These are phyloP conservation scores for Melanotaenia duboulayi DNA, from an alignment of 2,113 vertebrate genomes.

Conservation along the genomic window DNA sequence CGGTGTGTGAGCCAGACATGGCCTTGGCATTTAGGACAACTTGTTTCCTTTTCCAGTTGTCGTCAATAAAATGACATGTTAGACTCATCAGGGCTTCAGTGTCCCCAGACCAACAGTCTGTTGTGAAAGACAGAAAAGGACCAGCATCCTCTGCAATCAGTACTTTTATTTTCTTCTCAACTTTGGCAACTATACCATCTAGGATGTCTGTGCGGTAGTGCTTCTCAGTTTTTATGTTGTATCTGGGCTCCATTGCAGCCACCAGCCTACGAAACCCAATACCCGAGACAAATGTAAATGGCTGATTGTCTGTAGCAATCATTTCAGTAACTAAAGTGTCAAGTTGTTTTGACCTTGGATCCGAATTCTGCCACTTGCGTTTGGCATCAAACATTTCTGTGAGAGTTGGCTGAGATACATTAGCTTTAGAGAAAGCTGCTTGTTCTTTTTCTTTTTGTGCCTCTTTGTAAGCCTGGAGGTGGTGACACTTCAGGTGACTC, in stretches of 20 bases:
- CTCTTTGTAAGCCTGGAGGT: not conserved
- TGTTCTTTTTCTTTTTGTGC: not conserved
- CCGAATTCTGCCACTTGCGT: not conserved
- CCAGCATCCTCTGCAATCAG: not conserved
- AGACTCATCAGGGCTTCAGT: not conserved
- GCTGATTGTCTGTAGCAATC: constrained; percentile 1
- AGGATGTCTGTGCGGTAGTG: not conserved
- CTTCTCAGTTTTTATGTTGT: not conserved
- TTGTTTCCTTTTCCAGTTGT: not conserved
- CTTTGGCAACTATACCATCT: not conserved
- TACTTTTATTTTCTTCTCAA: not conserved
- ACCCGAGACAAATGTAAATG: not conserved
- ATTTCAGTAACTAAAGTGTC: not conserved
- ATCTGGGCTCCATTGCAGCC: not conserved
- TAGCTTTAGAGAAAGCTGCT: not conserved
- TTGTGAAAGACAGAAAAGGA: not conserved
- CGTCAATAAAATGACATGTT: not conserved
- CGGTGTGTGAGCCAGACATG: not conserved
- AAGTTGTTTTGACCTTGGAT: not conserved
- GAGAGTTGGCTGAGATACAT: not conserved
- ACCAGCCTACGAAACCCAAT: not conserved
- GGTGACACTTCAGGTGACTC: not conserved
- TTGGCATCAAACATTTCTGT: not conserved
- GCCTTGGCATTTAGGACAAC: not conserved
- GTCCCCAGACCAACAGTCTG: not conserved